Conservation (phyloP, 2,888 invertebrate species). For the Himalopsyche anomala region DNA sequence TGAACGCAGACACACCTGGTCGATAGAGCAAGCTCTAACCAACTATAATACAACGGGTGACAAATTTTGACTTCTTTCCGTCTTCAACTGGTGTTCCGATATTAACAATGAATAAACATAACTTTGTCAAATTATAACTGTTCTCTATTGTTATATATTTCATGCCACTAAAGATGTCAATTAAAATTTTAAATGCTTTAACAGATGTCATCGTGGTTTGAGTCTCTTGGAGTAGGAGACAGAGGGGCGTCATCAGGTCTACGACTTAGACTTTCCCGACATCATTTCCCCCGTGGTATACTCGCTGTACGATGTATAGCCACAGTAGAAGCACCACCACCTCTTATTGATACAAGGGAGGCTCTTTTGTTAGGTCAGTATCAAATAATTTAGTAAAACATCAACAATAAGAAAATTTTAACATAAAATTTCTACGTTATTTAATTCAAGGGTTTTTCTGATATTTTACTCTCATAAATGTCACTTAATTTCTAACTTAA, state of each 20-base stretch:
- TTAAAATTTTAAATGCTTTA: background rate
- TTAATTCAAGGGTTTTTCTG: background rate
- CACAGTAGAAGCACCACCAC: slow-evolving; percentile 58
- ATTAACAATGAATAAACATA: no score
- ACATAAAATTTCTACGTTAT: background rate
- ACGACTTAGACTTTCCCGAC: slow-evolving; percentile 53
- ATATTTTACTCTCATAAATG: no score
- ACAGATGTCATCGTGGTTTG: slow-evolving; percentile 61
- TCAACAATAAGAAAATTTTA: no score
- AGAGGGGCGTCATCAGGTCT: slow-evolving; percentile 57
- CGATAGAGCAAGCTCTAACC: no score
- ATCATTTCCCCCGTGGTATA: slow-evolving; percentile 58
- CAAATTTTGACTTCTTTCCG: no score
- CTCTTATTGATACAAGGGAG: slow-evolving; percentile 61
- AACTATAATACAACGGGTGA: no score
- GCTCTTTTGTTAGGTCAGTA: slow-evolving; percentile 59
- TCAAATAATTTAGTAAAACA: background rate
- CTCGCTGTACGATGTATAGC: slow-evolving; percentile 62
- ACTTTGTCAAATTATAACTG: no score
- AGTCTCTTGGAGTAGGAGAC: slow-evolving; percentile 51
- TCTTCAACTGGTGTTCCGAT: no score
- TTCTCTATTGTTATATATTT: no score
- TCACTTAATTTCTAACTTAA: background rate
- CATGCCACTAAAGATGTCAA: no score
- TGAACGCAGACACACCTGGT: no score